These are phyloP conservation scores for Albula glossodonta DNA, from an alignment of 2,113 vertebrate genomes.

Conservation along the genomic window DNA sequence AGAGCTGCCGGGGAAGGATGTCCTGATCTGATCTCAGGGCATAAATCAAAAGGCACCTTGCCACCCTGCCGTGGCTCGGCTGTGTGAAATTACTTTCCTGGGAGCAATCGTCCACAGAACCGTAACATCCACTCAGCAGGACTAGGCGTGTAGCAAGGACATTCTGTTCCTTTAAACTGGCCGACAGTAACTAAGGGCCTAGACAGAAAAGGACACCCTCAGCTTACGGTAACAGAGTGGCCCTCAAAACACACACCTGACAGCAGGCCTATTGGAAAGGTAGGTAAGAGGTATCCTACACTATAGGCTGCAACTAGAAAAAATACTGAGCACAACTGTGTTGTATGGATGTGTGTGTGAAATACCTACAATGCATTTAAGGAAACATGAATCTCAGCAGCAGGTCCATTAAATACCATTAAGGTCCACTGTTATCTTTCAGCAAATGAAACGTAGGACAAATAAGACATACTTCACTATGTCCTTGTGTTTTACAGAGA, in stretches of 20 bases:
- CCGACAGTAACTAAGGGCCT: background rate
- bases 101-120: background rate
- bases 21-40: background rate
- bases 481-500: background rate
- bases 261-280: background rate
- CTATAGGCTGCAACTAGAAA: background rate
- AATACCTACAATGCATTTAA: too few relatives aligned
- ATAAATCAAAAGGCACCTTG: background rate
- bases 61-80: background rate
- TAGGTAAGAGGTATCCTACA: too few relatives aligned
- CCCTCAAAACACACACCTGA: background rate
- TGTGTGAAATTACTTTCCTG: background rate
- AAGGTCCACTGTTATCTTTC: too few relatives aligned
- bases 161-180: background rate
- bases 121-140: background rate
- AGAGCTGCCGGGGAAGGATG: background rate
- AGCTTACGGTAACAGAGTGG: background rate
- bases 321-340: background rate
- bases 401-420: too few relatives aligned
- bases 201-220: background rate
- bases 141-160: background rate
- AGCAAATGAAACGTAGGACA: too few relatives aligned
- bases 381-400: too few relatives aligned
- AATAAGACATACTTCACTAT: background rate
- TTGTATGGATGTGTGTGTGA: background rate